Evolutionary conservation across 2,888 invertebrate genomes (phyloP).

Genomic region (Poecilus cupreus): DNA sequence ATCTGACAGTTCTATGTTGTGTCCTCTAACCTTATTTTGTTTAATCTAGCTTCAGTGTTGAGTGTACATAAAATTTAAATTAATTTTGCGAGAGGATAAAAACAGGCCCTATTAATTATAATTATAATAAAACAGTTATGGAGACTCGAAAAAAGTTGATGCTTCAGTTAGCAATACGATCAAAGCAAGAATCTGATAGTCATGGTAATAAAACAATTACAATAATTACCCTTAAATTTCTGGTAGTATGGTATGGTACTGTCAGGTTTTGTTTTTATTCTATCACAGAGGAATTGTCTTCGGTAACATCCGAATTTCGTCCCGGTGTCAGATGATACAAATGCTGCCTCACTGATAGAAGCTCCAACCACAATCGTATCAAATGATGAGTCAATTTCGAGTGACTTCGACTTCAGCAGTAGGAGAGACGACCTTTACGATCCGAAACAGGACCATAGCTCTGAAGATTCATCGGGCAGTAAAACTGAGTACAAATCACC

Average conservation of each 20-base stretch:
- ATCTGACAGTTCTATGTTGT: neutral
- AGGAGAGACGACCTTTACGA: neutral
- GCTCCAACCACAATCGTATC: neutral
- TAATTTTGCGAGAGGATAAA: neutral
- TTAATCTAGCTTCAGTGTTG: neutral
- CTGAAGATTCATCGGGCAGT: neutral
- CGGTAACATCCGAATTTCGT: neutral
- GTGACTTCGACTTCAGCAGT: neutral
- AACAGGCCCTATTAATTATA: neutral
- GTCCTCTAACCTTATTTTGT: neutral
- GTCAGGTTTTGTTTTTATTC: neutral
- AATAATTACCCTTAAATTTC: neutral
- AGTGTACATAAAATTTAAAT: neutral
- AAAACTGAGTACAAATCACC: neutral
- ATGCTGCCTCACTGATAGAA: neutral
- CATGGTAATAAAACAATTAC: neutral
- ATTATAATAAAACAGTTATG: neutral
- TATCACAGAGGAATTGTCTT: neutral
- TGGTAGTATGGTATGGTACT: neutral
- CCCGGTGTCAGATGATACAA: neutral
- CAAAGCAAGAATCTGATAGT: neutral
- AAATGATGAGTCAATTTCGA: neutral
- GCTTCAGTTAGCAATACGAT: neutral
- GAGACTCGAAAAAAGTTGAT: neutral
- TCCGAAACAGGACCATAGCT: neutral